Conservation (phyloP, 2,888 invertebrate species). For the Pycnomerus fuliginosus region DNA sequence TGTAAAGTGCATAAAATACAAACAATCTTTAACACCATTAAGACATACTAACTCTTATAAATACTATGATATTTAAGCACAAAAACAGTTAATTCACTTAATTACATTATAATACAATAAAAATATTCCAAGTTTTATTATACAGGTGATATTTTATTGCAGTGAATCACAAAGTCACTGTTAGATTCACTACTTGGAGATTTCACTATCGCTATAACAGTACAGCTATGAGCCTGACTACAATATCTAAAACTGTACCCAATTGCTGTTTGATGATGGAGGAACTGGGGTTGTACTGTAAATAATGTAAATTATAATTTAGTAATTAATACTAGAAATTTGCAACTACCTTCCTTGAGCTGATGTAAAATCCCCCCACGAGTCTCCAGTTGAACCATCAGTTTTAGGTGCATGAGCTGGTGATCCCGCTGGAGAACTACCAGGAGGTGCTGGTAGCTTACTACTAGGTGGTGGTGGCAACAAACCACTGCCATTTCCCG, state of each 20-base stretch:
- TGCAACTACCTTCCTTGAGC: conserved; percentile 50
- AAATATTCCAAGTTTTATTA: conserved; percentile 19
- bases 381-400: conserved; percentile 52
- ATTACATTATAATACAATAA: conserved; percentile 24
- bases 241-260: conserved; percentile 49
- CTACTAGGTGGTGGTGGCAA: conserved; percentile 84
- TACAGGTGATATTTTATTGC: conserved; percentile 25
- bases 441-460: conserved; percentile 75
- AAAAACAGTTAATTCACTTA: conserved; percentile 15
- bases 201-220: conserved; percentile 5
- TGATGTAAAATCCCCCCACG: conserved; percentile 82
- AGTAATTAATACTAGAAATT: background rate
- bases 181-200: conserved; percentile 23
- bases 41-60: conserved; percentile 20
- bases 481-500: conserved; percentile 55
- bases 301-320: conserved; percentile 12
- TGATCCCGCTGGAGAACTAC: conserved; percentile 75
- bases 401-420: conserved; percentile 59
- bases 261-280: conserved; percentile 46
- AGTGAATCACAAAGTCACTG: conserved; percentile 26
- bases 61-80: conserved; percentile 25
- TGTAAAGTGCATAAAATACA: conserved; percentile 10
- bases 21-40: conserved; percentile 9
- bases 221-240: conserved; percentile 5
- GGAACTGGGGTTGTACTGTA: conserved; percentile 40